Base-by-base conservation (phyloP, 2,888 invertebrate genomes). In the Oligia latruncula region DNA sequence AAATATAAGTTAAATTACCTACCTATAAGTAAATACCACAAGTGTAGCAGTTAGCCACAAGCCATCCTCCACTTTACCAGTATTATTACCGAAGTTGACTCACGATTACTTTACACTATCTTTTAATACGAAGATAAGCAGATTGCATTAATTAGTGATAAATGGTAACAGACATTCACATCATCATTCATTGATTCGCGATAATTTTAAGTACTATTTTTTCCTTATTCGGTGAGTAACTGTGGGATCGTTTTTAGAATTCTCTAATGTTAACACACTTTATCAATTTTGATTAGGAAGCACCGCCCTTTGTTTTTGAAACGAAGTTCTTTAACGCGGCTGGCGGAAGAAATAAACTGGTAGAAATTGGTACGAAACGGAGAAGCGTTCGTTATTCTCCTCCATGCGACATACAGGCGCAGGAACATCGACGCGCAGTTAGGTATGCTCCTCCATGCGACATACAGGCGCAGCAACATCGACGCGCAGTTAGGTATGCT, bases 191-290 rank as follows among this genome's bases (percentile, higher is more conserved):
- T 40, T 60, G 20, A 35, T 66, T 20, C 11, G 11, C 43, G 52
- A 60, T 80, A 46, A 66, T 58, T 82, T 79, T n/a, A 60, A n/a
- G 11, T 58, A 49, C 1, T 0, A 23, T 29, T 82, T 80, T 29
- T 82, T 76, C 77, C 82, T 76, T 75, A 60, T 43, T 52, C 15
- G 4, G 11, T 82, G 76, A 76, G 29, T 80, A 60, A 82, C 11
- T 23, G 40, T 23, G 0, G 55, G 17, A 29, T 72, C 9, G 71
- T n/a, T 58, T 49, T 64, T 15, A 58, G 4, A 64, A 55, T 73
- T 1, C 29, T 65, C 40, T 65, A 29, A 49, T 6, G 23, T 17
- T 17, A 81, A 35, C 5, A 40, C 49, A 65, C 8, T 23, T 40
- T 52, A n/a, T 17, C 23, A 58, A 58, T 81, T 35, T 23, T 15